Evolutionary conservation across 2,888 invertebrate species (phyloP).

Genomic region (Agonopterix alstromeriana): DNA sequence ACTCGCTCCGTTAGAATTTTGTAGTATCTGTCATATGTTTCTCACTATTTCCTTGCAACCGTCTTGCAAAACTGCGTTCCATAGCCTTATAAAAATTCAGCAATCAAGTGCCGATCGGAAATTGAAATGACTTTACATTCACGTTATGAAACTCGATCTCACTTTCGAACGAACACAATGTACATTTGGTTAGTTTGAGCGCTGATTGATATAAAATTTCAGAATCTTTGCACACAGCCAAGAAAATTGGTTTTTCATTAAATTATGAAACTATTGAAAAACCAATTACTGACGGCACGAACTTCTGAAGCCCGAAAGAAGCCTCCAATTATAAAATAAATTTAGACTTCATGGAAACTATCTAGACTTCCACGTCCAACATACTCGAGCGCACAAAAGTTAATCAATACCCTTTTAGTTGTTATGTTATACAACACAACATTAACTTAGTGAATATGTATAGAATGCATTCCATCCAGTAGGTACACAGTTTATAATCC

Average conservation of each 20-base stretch:
- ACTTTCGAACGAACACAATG: not conserved
- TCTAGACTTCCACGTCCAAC: not conserved
- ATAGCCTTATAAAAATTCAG: slow-evolving; percentile 4
- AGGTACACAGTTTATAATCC: too few species aligned
- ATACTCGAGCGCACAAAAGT: not conserved
- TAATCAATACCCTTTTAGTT: not conserved
- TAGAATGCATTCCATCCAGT: too few species aligned
- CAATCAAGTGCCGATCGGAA: slow-evolving; percentile 1
- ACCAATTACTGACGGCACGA: slow-evolving; percentile 9
- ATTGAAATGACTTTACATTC: slow-evolving; percentile 1
- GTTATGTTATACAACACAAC: not conserved
- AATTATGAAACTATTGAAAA: slow-evolving; percentile 8
- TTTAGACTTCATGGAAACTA: slow-evolving; percentile 4
- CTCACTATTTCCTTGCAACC: slow-evolving; percentile 19
- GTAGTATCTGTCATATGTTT: slow-evolving; percentile 31
- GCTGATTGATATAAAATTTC: too few species aligned
- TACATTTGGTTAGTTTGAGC: too few species aligned
- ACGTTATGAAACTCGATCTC: slow-evolving; percentile 2
- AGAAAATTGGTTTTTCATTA: slow-evolving; percentile 8
- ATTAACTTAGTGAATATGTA: not conserved
- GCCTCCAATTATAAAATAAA: slow-evolving; percentile 6
- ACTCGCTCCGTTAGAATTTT: slow-evolving; percentile 30
- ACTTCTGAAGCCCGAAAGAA: slow-evolving; percentile 4
- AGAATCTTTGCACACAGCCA: not conserved
- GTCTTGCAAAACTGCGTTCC: slow-evolving; percentile 7